Evolutionary conservation across 2,797 vertebrate genomes (phyloP).

Genomic region (Gymnoscopelus microlampas): DNA sequence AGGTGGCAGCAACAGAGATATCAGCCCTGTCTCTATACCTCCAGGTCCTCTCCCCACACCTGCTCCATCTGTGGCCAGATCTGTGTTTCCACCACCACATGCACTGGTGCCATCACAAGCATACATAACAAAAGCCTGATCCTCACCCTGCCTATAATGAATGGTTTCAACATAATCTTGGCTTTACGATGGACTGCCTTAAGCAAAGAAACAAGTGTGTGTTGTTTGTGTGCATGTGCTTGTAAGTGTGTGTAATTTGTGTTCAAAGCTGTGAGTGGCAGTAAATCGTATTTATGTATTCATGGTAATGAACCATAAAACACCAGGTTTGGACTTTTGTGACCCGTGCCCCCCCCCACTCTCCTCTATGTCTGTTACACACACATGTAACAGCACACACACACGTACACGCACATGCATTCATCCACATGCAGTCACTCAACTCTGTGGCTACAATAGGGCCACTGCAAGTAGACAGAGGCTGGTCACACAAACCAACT

Average conservation of each 20-base stretch:
- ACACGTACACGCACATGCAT: neutral
- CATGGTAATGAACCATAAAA: constrained; percentile 7
- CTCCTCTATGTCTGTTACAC: neutral
- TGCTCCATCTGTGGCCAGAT: no score
- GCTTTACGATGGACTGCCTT: neutral
- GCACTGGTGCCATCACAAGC: no score
- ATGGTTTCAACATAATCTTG: neutral
- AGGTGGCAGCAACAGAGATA: no score
- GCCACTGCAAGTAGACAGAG: constrained; percentile 12
- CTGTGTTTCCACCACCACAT: no score
- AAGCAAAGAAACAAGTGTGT: constrained; percentile 1
- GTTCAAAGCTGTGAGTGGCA: constrained; percentile 24
- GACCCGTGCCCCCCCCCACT: neutral
- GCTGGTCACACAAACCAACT: constrained; percentile 34
- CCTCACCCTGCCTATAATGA: neutral
- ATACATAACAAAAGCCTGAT: no score
- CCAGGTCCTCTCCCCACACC: no score
- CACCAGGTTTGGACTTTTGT: neutral
- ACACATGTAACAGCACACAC: neutral
- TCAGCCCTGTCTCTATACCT: no score
- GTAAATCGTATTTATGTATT: constrained; percentile 16
- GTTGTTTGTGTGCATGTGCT: neutral
- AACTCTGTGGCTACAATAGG: constrained; percentile 10
- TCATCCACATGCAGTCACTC: neutral
- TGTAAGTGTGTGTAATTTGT: constrained; percentile 34